Base-by-base conservation (phyloP, 2,888 invertebrate genomes). In the Subacronicta megacephala region DNA sequence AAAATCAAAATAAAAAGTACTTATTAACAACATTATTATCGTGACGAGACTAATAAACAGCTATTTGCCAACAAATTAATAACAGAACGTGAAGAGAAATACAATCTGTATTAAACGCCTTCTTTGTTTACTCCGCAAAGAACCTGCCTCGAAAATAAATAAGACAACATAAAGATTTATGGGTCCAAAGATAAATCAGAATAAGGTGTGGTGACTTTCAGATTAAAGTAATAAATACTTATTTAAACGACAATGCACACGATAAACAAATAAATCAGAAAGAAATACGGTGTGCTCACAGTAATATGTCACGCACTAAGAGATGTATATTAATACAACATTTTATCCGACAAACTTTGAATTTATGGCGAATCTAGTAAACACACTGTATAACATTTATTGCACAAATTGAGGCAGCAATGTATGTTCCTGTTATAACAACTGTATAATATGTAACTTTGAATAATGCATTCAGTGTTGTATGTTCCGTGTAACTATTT, bases 231-330 rank as follows among this genome's bases (percentile, higher is more conserved):
- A 67, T 73, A 75, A 75, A 75, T 73, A 75, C 59, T 62, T 68
- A 73, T 73, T 71, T 67, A 64, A 73, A 68, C 44, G 64, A 54
- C 15, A 59, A 50, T 64, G 33, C 44, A 51, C 33, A 38, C 62
- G 60, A 72, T 65, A 75, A 75, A 75, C 70, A 75, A 62, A 75
- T 75, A 75, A 62, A 75, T 75, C 76, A 70, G 5, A 33, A 57
- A 64, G 76, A 70, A 50, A 51, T 59, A 75, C 50, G 44, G 26
- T 55, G 45, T 33, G 31, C 41, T 45, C 53, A 17, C 33, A 16
- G 64, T 62, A 59, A 50, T 72, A 50, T 53, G 61, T 72, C 62
- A 65, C 55, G 31, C 51, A 62, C 33, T 68, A 57, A 62, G 52
- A 50, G 35, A 49, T 61, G 53, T 56, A 41, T 47, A 72, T 62